These are phyloP conservation scores for Pollimyrus isidori DNA, from an alignment of 2,113 vertebrate species.

Conservation along the genomic window DNA sequence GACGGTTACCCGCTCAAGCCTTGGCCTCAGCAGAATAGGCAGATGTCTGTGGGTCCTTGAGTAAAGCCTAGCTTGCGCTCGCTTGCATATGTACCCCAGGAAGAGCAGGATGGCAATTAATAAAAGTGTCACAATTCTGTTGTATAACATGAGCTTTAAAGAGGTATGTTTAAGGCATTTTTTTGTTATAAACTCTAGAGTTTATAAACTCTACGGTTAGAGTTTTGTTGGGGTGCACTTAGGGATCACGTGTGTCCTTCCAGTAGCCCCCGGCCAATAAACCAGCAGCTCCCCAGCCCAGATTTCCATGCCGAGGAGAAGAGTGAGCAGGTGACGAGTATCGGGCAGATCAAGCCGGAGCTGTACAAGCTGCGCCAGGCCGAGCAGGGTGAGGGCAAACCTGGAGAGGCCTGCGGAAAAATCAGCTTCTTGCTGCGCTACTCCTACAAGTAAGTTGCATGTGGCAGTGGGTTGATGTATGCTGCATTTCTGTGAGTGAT, in stretches of 20 bases:
- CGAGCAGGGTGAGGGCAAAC: slow-evolving; percentile 64
- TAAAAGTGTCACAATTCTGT: neutral
- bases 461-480: neutral
- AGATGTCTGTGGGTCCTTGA: neutral
- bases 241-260: neutral
- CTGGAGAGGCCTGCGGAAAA: slow-evolving; percentile 70
- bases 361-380: slow-evolving; percentile 72
- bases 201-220: neutral
- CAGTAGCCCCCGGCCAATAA: slow-evolving; percentile 61
- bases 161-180: neutral
- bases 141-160: neutral
- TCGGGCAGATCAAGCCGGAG: slow-evolving; percentile 87
- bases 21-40: neutral
- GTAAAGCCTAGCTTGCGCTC: neutral
- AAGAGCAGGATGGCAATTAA: neutral
- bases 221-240: neutral
- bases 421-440: slow-evolving; percentile 86
- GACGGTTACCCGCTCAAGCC: neutral
- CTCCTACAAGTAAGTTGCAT: slow-evolving; percentile 67
- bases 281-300: slow-evolving; percentile 67
- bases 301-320: slow-evolving; percentile 67
- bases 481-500: slow-evolving; percentile 30
- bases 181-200: neutral
- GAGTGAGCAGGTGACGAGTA: slow-evolving; percentile 78
- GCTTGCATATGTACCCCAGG: neutral